Base-by-base conservation (phyloP, 1,140 invertebrate genomes). In the Anoplolepis gracilipes region DNA sequence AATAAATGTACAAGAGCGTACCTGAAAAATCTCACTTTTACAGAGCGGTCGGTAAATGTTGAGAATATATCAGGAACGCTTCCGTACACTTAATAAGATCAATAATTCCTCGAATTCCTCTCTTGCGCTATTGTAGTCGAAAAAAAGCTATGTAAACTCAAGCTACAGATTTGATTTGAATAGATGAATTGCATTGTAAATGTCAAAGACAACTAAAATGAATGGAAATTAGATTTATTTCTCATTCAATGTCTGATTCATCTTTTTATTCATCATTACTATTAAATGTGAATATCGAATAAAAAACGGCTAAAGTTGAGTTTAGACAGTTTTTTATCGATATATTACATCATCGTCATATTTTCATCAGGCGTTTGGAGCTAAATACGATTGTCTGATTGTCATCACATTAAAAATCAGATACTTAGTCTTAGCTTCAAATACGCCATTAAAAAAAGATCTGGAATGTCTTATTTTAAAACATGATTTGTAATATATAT, bases 11-110 rank as follows among this genome's bases (percentile, higher is more conserved):
- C 22, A 49, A 36, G 28, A 49, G 36, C 65, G 46, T 86, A 25
- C 46, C 85, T 62, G 92, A 87, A 90, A 93, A 93, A 93, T 93
- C 90, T 92, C 91, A 73, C 65, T 64, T 78, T 93, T 93, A 93
- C 90, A 89, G 82, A 90, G 92, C 92, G 92, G 92, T 93, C 92
- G 57, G 90, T 93, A 92, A 92, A 89, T 78, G 81, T 57, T 55
- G 92, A 92, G 88, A 93, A 87, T 91, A 89, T 92, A 92, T 87
- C 89, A 72, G 65, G 73, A 42, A n/a, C 30, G 42, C 49, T 61
- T 30, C 13, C 19, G 10, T 39, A 53, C 36, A 22, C 69, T 53
- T 42, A 42, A 0, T 4, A 28, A 42, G 46, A n/a, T 22, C 4
- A 1, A 42, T 11, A 13, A 11, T 53, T 57, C 39, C 7, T 62